Percentiles rank a stretch among this genome's conserved stretches.
phyloP scores from a whole-genome alignment of 1,140 invertebrate genomes.

The Holcopasites calliopsidis region DNA sequence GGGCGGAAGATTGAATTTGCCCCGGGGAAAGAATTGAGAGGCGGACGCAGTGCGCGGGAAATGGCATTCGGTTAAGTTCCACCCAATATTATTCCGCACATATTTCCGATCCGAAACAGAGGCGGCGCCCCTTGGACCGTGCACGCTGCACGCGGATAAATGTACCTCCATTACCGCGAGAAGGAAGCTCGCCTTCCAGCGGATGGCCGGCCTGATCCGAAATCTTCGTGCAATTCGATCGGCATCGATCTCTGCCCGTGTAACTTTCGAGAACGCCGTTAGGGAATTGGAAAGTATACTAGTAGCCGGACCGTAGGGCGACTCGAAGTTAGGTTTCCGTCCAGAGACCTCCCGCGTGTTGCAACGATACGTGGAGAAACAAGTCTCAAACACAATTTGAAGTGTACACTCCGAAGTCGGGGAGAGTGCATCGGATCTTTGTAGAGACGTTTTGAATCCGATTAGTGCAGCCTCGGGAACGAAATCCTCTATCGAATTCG shows the following conservation, averaged over 20 bases:
- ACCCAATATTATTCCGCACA: slow-evolving; percentile 15
- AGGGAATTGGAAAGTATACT: slow-evolving; percentile 39
- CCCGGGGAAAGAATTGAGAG: background rate
- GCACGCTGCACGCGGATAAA: background rate
- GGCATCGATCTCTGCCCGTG: slow-evolving; percentile 14
- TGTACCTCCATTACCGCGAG: slow-evolving; percentile 16
- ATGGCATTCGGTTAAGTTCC: background rate
- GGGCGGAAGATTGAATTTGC: slow-evolving; percentile 35
- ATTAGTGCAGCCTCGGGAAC: slow-evolving; percentile 16
- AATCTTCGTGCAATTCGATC: slow-evolving; percentile 42
- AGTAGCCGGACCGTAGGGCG: background rate
- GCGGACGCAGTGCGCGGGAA: background rate
- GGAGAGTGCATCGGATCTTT: too few relatives aligned
- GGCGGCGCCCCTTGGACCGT: background rate
- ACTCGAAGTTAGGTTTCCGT: slow-evolving; percentile 3
- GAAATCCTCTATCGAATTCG: slow-evolving; percentile 25
- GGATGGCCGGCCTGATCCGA: slow-evolving; percentile 15
- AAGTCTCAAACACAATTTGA: slow-evolving; percentile 34
- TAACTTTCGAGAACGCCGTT: slow-evolving; percentile 26
- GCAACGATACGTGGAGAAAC: background rate
- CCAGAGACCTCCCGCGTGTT: background rate
- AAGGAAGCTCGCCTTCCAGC: background rate
- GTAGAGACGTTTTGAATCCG: slow-evolving; percentile 12
- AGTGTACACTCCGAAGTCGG: background rate
- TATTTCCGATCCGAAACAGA: slow-evolving; percentile 22